phyloP scores from a whole-genome alignment of 2,113 vertebrate genomes.

The Serilophus lunatus region DNA sequence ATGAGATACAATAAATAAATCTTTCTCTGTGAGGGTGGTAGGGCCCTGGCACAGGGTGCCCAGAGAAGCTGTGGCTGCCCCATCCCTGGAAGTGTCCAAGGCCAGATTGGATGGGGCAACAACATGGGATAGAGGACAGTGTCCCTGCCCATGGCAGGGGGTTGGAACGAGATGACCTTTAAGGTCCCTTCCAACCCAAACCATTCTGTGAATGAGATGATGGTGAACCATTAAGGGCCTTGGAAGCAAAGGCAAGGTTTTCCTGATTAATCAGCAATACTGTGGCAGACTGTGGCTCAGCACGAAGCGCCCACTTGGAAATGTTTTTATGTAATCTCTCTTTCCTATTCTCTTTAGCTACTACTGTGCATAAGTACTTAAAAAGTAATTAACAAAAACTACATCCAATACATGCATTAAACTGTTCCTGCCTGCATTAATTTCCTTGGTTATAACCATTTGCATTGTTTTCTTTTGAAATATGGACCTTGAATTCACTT shows the following conservation, averaged over 20 bases:
- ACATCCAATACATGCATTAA: not conserved
- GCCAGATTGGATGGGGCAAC: not conserved
- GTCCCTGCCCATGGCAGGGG: not conserved
- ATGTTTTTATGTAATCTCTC: not conserved
- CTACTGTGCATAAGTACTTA: slow-evolving; percentile 49
- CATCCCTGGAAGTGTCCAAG: not conserved
- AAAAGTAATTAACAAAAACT: slow-evolving; percentile 47
- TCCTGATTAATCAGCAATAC: not conserved
- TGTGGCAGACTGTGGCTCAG: not conserved
- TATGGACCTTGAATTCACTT: not conserved
- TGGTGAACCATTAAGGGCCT: not conserved
- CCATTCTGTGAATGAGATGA: not conserved
- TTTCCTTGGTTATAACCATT: not conserved
- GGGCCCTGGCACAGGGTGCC: not conserved
- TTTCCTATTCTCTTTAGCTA: slow-evolving; percentile 12
- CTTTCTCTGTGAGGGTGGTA: fast-evolving
- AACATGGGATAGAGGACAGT: fast-evolving
- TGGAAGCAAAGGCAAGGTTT: not conserved
- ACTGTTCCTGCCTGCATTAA: not conserved
- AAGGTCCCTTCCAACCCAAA: not conserved
- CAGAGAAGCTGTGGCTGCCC: not conserved
- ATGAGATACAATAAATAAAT: not conserved
- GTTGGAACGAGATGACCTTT: not conserved
- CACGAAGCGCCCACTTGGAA: not conserved
- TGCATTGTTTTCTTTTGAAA: not conserved